Evolutionary conservation across 2,113 vertebrate species (phyloP).

Genomic region (Salvelinus fontinalis): DNA sequence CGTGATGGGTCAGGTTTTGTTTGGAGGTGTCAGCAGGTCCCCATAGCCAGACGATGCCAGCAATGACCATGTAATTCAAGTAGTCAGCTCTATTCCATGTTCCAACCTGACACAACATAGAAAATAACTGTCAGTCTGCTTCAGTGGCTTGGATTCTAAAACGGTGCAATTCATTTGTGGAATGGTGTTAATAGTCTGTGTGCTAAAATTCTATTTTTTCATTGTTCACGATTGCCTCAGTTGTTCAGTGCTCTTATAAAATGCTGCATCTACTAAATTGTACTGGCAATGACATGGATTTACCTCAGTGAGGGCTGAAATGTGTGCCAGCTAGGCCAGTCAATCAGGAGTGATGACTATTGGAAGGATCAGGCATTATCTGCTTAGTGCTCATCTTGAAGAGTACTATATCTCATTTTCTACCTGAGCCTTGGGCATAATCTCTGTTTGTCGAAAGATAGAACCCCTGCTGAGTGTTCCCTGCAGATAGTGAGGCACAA

Average conservation of each 20-base stretch:
- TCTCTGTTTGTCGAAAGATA: conserved; percentile 81
- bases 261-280: too few species aligned
- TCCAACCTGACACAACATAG: conserved; percentile 25
- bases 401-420: conserved; percentile 67
- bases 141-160: conserved; percentile 33
- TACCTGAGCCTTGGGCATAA: conserved; percentile 84
- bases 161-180: conserved; percentile 42
- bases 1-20: conserved; percentile 60
- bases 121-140: conserved; percentile 54
- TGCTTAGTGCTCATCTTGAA: conserved; percentile 76
- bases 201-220: conserved; percentile 53
- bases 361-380: conserved; percentile 80
- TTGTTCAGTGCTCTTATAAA: conserved; percentile 43
- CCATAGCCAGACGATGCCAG: conserved; percentile 35
- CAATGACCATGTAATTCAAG: conserved; percentile 64
- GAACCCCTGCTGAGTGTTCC: conserved; percentile 83
- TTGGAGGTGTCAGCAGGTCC: conserved; percentile 55
- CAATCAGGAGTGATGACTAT: conserved; percentile 68
- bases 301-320: conserved; percentile 44
- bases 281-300: conserved; percentile 41
- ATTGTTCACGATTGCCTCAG: conserved; percentile 45
- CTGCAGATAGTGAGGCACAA: conserved; percentile 79
- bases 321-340: conserved; percentile 55
- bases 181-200: conserved; percentile 24
- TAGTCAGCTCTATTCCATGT: conserved; percentile 63